phyloP scores from a whole-genome alignment of 2,888 invertebrate species.

The Ormyrus labotus region DNA sequence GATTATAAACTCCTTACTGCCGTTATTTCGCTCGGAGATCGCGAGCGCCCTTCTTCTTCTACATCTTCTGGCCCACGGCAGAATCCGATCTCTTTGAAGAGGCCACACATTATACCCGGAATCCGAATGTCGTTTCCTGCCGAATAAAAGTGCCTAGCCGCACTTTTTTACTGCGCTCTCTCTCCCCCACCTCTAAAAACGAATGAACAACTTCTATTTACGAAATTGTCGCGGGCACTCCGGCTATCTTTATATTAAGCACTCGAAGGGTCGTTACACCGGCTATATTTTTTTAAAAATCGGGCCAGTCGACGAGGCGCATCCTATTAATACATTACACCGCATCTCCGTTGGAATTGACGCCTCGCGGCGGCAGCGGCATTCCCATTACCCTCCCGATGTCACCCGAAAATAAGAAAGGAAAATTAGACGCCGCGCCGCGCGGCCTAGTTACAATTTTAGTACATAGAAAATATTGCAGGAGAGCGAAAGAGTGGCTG shows the following conservation, averaged over 20 bases:
- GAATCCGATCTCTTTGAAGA: conserved; percentile 50
- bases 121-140: conserved; percentile 37
- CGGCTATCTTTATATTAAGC: too few relatives aligned
- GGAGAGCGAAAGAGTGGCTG: too few relatives aligned
- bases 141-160: neutral
- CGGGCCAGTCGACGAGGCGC: too few relatives aligned
- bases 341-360: too few relatives aligned
- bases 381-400: neutral
- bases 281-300: too few relatives aligned
- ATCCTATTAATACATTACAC: too few relatives aligned
- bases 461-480: neutral
- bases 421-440: conserved; percentile 4
- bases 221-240: too few relatives aligned
- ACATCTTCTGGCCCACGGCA: conserved; percentile 35
- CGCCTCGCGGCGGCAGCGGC: too few relatives aligned
- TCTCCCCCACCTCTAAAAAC: too few relatives aligned
- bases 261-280: too few relatives aligned
- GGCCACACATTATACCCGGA: conserved; percentile 18
- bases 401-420: conserved; percentile 5
- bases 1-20: conserved; percentile 20
- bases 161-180: too few relatives aligned
- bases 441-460: conserved; percentile 32
- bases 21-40: neutral
- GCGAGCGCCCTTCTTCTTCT: neutral
- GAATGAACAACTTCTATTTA: too few relatives aligned